These are phyloP conservation scores for Lymantria monacha DNA, from an alignment of 2,888 invertebrate species.

Conservation along the genomic window DNA sequence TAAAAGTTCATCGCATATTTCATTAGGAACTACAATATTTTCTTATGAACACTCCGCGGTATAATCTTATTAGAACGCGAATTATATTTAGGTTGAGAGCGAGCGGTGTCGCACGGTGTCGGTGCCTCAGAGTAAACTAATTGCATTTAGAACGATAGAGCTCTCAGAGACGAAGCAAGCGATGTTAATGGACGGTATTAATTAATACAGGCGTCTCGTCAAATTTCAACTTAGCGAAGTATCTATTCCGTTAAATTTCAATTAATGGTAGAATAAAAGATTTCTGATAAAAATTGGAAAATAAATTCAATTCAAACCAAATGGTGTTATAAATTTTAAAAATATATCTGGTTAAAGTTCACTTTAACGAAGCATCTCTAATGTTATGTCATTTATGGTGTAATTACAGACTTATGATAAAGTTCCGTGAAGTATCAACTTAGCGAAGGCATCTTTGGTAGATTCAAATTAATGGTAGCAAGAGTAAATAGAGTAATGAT, in stretches of 20 bases:
- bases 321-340: too few relatives aligned
- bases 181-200: constrained; percentile 79
- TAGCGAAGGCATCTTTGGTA: too few relatives aligned
- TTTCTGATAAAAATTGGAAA: too few relatives aligned
- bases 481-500: too few relatives aligned
- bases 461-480: too few relatives aligned
- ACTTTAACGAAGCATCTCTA: too few relatives aligned
- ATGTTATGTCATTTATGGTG: too few relatives aligned
- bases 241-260: constrained; percentile 52
- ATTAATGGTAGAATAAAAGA: constrained; percentile 27
- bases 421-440: too few relatives aligned
- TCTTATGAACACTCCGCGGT: constrained; percentile 64
- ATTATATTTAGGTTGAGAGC: constrained; percentile 72
- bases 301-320: too few relatives aligned
- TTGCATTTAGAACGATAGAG: constrained; percentile 75
- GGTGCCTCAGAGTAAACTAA: constrained; percentile 62
- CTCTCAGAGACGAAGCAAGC: constrained; percentile 64
- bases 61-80: constrained; percentile 70
- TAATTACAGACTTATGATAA: too few relatives aligned
- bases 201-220: constrained; percentile 74
- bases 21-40: constrained; percentile 59
- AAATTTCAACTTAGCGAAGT: constrained; percentile 63
- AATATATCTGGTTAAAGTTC: too few relatives aligned
- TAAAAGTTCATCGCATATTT: constrained; percentile 42
- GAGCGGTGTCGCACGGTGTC: constrained; percentile 65